A percentile compares a stretch with the other conserved stretches of the same genome.
Conservation (phyloP, 2,888 invertebrate genomes). For the Tinea trinotella region DNA sequence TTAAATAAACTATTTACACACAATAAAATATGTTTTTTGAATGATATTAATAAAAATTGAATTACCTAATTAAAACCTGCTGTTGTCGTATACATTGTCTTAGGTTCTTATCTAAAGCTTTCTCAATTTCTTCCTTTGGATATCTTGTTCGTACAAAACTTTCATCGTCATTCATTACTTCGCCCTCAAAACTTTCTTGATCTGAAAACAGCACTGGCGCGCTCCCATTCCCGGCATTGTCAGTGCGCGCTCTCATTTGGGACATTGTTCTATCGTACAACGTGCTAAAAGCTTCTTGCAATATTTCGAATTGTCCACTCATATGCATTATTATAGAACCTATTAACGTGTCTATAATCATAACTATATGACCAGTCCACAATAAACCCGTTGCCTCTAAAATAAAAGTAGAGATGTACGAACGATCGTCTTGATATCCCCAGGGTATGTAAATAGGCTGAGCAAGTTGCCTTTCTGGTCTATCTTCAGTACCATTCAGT, state of each 20-base stretch:
- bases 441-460: slow-evolving; percentile 65
- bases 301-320: slow-evolving; percentile 52
- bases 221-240: slow-evolving; percentile 23
- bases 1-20: background rate
- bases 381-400: slow-evolving; percentile 54
- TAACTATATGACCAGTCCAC: slow-evolving; percentile 64
- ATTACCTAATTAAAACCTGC: slow-evolving; percentile 51
- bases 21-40: no score
- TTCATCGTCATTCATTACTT: slow-evolving; percentile 33
- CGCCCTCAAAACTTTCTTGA: slow-evolving; percentile 15
- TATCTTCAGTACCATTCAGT: slow-evolving; percentile 36
- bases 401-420: slow-evolving; percentile 48
- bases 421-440: slow-evolving; percentile 46
- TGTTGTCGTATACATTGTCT: slow-evolving; percentile 54
- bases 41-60: no score
- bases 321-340: slow-evolving; percentile 58
- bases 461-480: slow-evolving; percentile 46
- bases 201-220: slow-evolving; percentile 4
- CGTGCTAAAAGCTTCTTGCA: slow-evolving; percentile 50
- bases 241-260: slow-evolving; percentile 31
- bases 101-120: slow-evolving; percentile 39
- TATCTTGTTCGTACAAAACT: slow-evolving; percentile 35
- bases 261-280: slow-evolving; percentile 49
- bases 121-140: slow-evolving; percentile 41
- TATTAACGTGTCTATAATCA: slow-evolving; percentile 61